Evolutionary conservation across 2,113 vertebrate species (phyloP).

Genomic region (Phrynosoma platyrhinos): DNA sequence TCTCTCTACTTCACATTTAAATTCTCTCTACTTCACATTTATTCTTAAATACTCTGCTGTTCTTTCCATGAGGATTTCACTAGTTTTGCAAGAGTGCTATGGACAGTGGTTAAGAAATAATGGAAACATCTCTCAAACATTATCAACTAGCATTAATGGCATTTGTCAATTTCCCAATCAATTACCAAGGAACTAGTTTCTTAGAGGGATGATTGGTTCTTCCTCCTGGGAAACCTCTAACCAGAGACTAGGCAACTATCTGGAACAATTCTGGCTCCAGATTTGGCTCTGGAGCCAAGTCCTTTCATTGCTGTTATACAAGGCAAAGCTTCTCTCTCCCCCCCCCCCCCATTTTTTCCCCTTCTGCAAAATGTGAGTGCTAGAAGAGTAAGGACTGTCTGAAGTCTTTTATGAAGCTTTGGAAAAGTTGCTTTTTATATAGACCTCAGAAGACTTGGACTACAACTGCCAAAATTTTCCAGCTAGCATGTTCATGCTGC

Average conservation of each 20-base stretch:
- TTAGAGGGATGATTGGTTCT: background rate
- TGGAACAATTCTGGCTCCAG: background rate
- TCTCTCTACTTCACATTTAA: slow-evolving; percentile 24
- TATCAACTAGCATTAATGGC: background rate
- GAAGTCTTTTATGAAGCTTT: background rate
- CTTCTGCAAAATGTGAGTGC: background rate
- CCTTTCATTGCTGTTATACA: too few relatives aligned
- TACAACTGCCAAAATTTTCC: too few relatives aligned
- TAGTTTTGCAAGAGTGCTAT: background rate
- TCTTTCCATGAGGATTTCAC: slow-evolving; percentile 5
- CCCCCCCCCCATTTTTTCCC: too few relatives aligned
- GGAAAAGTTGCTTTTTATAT: too few relatives aligned
- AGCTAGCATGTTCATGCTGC: too few relatives aligned
- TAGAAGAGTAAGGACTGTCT: background rate
- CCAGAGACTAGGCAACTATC: background rate
- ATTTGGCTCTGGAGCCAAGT: too few relatives aligned
- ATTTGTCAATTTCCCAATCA: background rate
- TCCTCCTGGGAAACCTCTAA: background rate
- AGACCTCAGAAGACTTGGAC: too few relatives aligned
- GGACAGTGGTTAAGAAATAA: background rate
- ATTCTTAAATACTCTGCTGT: background rate
- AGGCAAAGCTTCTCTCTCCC: too few relatives aligned
- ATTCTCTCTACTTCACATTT: slow-evolving; percentile 27
- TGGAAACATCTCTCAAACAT: slow-evolving; percentile 8
- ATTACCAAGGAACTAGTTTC: background rate